A percentile compares a stretch with the other conserved stretches of the same genome.
These are phyloP conservation scores for Dendrophyllia cribrosa DNA, from an alignment of 64 coral and sea anemone species.

Conservation along the genomic window DNA sequence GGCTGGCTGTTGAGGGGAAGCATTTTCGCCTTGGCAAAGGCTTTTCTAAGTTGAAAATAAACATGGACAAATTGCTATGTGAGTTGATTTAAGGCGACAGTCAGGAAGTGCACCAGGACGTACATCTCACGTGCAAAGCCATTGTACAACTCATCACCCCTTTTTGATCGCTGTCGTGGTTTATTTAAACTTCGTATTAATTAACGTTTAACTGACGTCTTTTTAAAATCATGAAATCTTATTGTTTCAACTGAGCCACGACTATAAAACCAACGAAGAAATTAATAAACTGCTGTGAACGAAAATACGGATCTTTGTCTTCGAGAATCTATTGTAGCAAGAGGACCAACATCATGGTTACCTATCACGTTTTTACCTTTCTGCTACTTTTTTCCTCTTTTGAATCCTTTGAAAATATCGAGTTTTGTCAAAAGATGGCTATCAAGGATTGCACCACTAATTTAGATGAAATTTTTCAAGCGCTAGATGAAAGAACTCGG, in stretches of 20 bases:
- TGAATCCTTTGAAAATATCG: neutral
- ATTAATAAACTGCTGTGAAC: neutral
- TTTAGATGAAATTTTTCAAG: neutral
- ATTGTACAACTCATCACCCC: neutral
- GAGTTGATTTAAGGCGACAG: too few relatives aligned
- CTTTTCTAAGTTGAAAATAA: too few relatives aligned
- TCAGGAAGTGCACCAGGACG: too few relatives aligned
- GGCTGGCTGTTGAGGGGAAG: too few relatives aligned
- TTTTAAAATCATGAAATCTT: too few relatives aligned
- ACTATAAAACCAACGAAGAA: neutral
- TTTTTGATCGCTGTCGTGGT: neutral
- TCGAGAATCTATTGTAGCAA: neutral
- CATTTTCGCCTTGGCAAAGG: too few relatives aligned
- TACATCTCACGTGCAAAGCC: too few relatives aligned
- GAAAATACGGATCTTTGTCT: neutral
- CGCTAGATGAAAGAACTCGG: neutral
- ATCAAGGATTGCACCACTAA: neutral
- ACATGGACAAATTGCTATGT: too few relatives aligned
- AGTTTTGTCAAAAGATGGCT: slow-evolving; percentile 5
- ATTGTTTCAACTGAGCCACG: too few relatives aligned
- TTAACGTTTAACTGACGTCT: neutral
- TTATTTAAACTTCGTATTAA: neutral
- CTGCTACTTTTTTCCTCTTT: neutral
- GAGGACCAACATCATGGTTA: neutral
- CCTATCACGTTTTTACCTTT: neutral